A percentile compares a stretch with the other conserved stretches of the same genome.
Evolutionary conservation across 2,888 invertebrate genomes (phyloP).

Genomic region (Xylophagus ater): DNA sequence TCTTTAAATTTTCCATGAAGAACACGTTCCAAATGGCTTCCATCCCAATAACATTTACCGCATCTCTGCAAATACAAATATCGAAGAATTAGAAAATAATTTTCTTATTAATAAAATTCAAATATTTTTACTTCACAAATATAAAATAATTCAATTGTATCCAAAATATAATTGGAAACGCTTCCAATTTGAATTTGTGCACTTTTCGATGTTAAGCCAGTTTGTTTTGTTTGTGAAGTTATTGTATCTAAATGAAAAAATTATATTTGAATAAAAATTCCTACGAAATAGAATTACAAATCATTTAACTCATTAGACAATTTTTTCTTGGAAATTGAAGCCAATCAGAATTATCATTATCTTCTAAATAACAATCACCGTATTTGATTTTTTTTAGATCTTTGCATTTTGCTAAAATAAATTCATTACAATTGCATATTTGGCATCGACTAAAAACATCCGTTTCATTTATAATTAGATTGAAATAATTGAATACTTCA

Average conservation of each 20-base stretch:
- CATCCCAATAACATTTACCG: conserved; percentile 25
- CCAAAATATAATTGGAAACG: conserved; percentile 33
- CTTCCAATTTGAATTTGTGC: conserved; percentile 22
- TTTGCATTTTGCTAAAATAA: conserved; percentile 13
- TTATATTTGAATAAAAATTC: not conserved
- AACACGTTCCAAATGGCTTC: conserved; percentile 15
- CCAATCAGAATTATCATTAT: not conserved
- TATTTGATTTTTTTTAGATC: conserved; percentile 9
- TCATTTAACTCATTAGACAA: conserved; percentile 8
- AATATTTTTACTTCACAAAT: conserved; percentile 16
- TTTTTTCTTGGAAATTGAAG: conserved; percentile 6
- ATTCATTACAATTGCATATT: conserved; percentile 42
- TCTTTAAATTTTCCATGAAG: conserved; percentile 12
- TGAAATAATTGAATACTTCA: conserved; percentile 54
- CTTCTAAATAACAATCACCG: not conserved
- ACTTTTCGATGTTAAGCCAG: conserved; percentile 12
- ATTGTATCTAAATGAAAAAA: conserved; percentile 12
- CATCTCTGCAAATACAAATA: conserved; percentile 27
- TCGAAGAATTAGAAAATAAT: not conserved
- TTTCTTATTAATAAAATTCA: not conserved
- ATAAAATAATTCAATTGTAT: conserved; percentile 15
- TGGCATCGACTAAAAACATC: conserved; percentile 65
- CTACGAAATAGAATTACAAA: not conserved
- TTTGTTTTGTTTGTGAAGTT: conserved; percentile 7
- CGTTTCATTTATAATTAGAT: conserved; percentile 48